Evolutionary conservation across 2,113 vertebrate genomes (phyloP), one percentile per base, ranked within the genome.

Genomic region (Nothobranchius kuhntae): DNA sequence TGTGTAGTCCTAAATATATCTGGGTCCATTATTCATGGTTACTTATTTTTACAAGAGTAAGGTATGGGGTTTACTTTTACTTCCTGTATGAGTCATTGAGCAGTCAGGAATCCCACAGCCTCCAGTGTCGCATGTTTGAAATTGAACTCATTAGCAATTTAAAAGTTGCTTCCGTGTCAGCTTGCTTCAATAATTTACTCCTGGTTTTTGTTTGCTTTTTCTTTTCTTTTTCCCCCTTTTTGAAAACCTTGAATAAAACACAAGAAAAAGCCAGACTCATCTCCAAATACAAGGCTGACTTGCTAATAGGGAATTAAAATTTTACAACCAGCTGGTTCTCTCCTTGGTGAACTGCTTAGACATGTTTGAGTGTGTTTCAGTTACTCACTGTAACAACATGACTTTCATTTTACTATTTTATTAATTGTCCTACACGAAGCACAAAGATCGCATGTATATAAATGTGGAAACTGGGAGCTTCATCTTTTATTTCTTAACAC

Each of bases 141-240:
- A 81, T 75, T 72, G 17, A 74, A 71, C 74, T 88, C 87, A 89
- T 91, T 76, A 86, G 69, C 87, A 76, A 91, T 90, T 90, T 86
- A 89, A 77, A 81, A 51, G 53, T 61, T 46, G 53, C 75, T 73
- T 86, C 75, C 71, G 73, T 63, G 71, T 74, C 83, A 73, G 53
- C 73, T 59, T 30, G 62, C 70, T 80, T 90, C n/a, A 87, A 88
- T 88, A 73, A 89, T 89, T 86, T 59, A 87, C 46, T 51, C 1
- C 2, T 44, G 9, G 51, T 60, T 75, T 75, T 83, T 77, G 69
- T 77, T 52, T 54, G n/a, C 15, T 6, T 50, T 40, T 7, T 53
- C 51, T 58, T 17, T 21, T 6, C 40, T 17, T 30, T 40, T 40
- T 40, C 38, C 9, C 9, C 13, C 7, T 59, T 65, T 61, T 67